These are phyloP conservation scores for Andricus curvator DNA, from an alignment of 2,888 invertebrate genomes.

Conservation along the genomic window DNA sequence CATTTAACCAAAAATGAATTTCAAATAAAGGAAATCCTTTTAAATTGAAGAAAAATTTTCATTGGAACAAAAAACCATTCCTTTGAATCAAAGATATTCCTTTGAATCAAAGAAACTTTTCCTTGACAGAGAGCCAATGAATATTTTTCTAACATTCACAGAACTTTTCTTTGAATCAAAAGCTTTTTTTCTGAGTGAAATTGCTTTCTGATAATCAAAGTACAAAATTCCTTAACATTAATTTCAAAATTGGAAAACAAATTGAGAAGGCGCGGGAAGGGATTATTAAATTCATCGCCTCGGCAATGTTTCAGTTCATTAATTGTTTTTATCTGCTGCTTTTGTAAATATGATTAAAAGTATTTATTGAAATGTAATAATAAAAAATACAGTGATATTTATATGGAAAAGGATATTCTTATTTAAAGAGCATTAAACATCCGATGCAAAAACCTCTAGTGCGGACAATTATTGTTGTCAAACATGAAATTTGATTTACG, in stretches of 20 bases:
- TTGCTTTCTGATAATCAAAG: not conserved
- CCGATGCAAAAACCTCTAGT: not conserved
- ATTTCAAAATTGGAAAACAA: not conserved
- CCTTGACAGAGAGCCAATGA: too few species aligned
- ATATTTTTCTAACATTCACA: too few species aligned
- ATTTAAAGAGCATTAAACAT: not conserved
- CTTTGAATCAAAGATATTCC: too few species aligned
- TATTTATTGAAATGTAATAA: conserved; percentile 78
- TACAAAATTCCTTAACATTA: not conserved
- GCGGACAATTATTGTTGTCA: not conserved
- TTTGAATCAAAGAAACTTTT: too few species aligned
- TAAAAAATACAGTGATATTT: conserved; percentile 76
- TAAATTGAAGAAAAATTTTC: too few species aligned
- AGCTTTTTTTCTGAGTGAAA: not conserved
- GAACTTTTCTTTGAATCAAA: too few species aligned
- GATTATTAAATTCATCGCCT: not conserved
- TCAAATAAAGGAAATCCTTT: too few species aligned
- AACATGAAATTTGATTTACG: not conserved
- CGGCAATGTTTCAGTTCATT: not conserved
- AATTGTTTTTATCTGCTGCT: conserved; percentile 44
- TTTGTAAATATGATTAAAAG: conserved; percentile 62
- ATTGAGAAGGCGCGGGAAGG: not conserved
- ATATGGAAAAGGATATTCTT: conserved; percentile 63
- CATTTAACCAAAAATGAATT: too few species aligned
- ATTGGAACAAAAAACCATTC: too few species aligned